These are phyloP conservation scores for Phthorimaea operculella DNA, from an alignment of 1,140 invertebrate genomes.

Conservation along the genomic window DNA sequence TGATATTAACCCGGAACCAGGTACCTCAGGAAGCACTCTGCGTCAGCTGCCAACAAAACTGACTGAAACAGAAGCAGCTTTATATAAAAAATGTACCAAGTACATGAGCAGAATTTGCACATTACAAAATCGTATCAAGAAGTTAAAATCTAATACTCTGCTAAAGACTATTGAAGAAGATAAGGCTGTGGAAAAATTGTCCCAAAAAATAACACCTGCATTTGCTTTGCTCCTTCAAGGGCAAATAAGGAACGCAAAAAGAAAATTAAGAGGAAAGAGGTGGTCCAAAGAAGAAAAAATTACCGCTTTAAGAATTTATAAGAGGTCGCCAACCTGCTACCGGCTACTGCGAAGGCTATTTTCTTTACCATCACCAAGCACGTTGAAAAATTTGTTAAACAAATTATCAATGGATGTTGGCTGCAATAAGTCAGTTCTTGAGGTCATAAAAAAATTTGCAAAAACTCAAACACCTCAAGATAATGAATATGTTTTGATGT, in stretches of 20 bases:
- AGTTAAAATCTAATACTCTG: neutral
- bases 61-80: neutral
- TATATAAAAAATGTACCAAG: neutral
- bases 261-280: conserved; percentile 5
- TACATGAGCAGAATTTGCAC: neutral
- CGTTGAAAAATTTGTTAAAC: conserved; percentile 12
- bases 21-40: too few relatives aligned
- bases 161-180: neutral
- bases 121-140: neutral
- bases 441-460: conserved; percentile 11
- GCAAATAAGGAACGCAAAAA: conserved; percentile 9
- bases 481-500: conserved; percentile 12
- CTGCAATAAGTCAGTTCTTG: conserved; percentile 8
- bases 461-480: neutral
- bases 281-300: conserved; percentile 12
- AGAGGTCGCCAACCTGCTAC: conserved; percentile 12
- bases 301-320: conserved; percentile 9
- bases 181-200: neutral
- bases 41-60: too few relatives aligned
- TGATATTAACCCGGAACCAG: too few relatives aligned
- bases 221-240: conserved; percentile 12
- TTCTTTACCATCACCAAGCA: conserved; percentile 11
- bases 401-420: conserved; percentile 11
- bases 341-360: conserved; percentile 12
- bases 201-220: conserved; percentile 7